A percentile compares a stretch with the other conserved stretches of the same genome.
Evolutionary conservation across 2,888 invertebrate genomes (phyloP).

Genomic region (Idaea biselata): DNA sequence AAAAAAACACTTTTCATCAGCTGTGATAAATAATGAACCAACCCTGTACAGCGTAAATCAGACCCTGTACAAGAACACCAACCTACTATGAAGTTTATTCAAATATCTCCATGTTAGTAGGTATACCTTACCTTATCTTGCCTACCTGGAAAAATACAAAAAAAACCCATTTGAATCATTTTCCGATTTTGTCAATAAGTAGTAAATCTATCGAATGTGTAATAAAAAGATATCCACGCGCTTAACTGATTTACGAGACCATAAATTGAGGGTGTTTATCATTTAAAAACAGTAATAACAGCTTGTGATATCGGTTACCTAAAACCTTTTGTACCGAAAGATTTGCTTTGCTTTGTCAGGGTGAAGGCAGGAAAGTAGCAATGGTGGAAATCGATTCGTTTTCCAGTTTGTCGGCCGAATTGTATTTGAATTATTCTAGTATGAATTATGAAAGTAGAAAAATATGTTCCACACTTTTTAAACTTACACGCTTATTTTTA

Average conservation of each 20-base stretch:
- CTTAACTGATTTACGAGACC: background rate
- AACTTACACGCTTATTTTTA: no score
- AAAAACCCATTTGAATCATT: background rate
- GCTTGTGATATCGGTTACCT: background rate
- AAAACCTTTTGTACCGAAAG: background rate
- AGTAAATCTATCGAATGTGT: conserved; percentile 1
- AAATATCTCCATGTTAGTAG: background rate
- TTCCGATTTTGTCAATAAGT: conserved; percentile 1
- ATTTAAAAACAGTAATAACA: background rate
- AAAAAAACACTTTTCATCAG: no score
- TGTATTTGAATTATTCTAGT: no score
- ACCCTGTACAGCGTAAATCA: no score
- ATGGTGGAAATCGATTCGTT: no score
- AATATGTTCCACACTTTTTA: no score
- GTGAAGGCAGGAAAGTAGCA: no score
- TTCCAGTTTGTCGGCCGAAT: no score
- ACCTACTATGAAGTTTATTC: background rate
- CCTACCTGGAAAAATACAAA: background rate
- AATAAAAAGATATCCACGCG: background rate
- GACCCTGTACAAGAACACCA: background rate
- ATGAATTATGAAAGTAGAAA: no score
- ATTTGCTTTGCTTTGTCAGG: background rate
- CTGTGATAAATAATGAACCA: no score
- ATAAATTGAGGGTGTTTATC: background rate
- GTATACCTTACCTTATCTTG: background rate